These are phyloP conservation scores for Suillia variegata DNA, from an alignment of 2,888 invertebrate species.

Conservation along the genomic window DNA sequence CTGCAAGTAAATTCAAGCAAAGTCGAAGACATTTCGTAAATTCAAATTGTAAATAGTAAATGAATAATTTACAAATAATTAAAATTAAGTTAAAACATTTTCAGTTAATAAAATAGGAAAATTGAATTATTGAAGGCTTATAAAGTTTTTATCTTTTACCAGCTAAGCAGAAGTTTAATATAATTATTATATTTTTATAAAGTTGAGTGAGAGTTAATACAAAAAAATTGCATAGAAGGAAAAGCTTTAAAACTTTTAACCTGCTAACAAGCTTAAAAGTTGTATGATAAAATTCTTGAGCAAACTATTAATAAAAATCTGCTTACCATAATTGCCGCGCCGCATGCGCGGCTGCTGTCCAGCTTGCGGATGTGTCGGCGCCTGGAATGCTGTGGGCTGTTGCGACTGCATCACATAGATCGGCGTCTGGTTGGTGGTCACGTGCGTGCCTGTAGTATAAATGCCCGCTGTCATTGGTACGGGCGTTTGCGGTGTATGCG, in stretches of 20 bases:
- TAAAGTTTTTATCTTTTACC: too few species aligned
- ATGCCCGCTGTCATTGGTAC: conserved; percentile 56
- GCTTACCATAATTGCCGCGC: conserved; percentile 55
- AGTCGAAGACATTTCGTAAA: neutral
- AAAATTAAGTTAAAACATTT: too few species aligned
- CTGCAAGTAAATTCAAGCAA: conserved; percentile 41
- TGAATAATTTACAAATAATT: neutral
- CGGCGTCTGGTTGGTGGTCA: conserved; percentile 57
- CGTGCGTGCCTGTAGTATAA: conserved; percentile 50
- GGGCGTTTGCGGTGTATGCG: conserved; percentile 87
- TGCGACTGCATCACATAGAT: conserved; percentile 57
- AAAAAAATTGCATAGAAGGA: neutral
- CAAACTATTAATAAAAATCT: too few species aligned
- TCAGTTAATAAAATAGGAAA: too few species aligned
- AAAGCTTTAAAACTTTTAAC: too few species aligned
- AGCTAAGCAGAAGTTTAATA: too few species aligned
- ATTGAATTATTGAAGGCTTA: too few species aligned
- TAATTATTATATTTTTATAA: too few species aligned
- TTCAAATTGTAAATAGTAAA: neutral
- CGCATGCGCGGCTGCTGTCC: conserved; percentile 59
- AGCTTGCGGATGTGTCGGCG: conserved; percentile 56
- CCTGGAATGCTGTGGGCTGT: conserved; percentile 54
- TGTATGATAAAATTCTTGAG: too few species aligned
- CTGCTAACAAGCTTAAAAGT: too few species aligned
- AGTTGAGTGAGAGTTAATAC: too few species aligned